phyloP scores from a whole-genome alignment of 1,140 invertebrate species.

The Ceratoteleas bidentatus region DNA sequence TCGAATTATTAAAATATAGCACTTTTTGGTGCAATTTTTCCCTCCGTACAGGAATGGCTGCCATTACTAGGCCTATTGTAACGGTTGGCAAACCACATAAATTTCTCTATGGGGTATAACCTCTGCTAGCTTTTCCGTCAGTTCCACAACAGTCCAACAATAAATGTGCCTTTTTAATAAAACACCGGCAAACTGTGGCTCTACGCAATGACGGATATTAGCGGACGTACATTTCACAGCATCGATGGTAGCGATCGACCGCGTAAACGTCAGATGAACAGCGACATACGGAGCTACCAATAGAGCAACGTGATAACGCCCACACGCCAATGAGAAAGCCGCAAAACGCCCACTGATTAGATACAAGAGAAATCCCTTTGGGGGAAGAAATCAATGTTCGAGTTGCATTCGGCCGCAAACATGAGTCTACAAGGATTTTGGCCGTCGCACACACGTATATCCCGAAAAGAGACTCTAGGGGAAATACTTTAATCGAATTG shows the following conservation, averaged over 20 bases:
- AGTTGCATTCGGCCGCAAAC: slow-evolving; percentile 46
- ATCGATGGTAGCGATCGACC: slow-evolving; percentile 47
- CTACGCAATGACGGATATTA: slow-evolving; percentile 35
- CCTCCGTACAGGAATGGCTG: too few species aligned
- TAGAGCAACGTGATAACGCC: slow-evolving; percentile 74
- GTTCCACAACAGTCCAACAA: slow-evolving; percentile 20
- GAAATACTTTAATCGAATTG: slow-evolving; percentile 17
- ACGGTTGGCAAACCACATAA: too few species aligned
- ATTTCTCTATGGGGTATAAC: too few species aligned
- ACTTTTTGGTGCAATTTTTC: too few species aligned
- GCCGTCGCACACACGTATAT: not conserved
- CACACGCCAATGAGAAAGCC: slow-evolving; percentile 76
- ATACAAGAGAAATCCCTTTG: slow-evolving; percentile 69
- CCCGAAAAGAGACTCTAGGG: slow-evolving; percentile 2
- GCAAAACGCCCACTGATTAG: slow-evolving; percentile 79
- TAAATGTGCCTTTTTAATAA: slow-evolving; percentile 34
- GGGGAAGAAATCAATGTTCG: slow-evolving; percentile 71
- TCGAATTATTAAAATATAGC: too few species aligned
- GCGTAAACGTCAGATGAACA: slow-evolving; percentile 60
- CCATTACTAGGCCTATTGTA: too few species aligned
- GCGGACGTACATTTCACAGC: slow-evolving; percentile 21
- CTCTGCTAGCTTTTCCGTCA: too few species aligned
- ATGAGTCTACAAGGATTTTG: slow-evolving; percentile 10
- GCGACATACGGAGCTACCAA: slow-evolving; percentile 69
- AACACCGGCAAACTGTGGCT: slow-evolving; percentile 28